A percentile compares a stretch with the other conserved stretches of the same genome.
These are phyloP conservation scores for Callaeas wilsoni DNA, from an alignment of 2,113 vertebrate genomes.

Conservation along the genomic window DNA sequence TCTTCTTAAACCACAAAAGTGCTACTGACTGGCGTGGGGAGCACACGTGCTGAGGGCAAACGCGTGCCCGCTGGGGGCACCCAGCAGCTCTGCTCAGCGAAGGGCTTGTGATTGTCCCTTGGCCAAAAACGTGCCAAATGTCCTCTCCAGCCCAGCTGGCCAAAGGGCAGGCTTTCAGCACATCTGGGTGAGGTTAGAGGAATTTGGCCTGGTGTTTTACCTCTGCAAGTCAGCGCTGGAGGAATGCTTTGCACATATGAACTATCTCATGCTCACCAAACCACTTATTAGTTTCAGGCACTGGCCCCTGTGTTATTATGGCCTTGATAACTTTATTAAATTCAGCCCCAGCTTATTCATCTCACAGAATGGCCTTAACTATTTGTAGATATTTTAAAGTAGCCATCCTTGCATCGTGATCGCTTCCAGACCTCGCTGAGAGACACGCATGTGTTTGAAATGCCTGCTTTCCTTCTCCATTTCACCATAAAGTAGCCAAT, in stretches of 20 bases:
- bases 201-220: conserved; percentile 24
- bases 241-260: conserved; percentile 65
- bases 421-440: conserved; percentile 69
- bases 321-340: conserved; percentile 75
- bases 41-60: neutral
- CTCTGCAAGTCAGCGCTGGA: conserved; percentile 29
- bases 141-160: neutral
- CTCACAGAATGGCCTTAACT: conserved; percentile 50
- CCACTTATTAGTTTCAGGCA: conserved; percentile 68
- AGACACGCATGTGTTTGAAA: conserved; percentile 73
- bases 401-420: conserved; percentile 68
- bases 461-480: conserved; percentile 72
- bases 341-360: conserved; percentile 62
- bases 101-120: neutral
- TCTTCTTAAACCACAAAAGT: neutral
- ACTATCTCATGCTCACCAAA: conserved; percentile 69
- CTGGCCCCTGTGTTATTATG: conserved; percentile 59
- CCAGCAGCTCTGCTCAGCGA: neutral
- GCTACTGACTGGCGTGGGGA: neutral
- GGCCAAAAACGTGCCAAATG: neutral
- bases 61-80: neutral
- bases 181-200: conserved; percentile 52
- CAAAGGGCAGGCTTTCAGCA: neutral
- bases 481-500: conserved; percentile 79
- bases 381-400: conserved; percentile 74